phyloP scores from a whole-genome alignment of 2,888 invertebrate genomes.

The Lymantria dispar region DNA sequence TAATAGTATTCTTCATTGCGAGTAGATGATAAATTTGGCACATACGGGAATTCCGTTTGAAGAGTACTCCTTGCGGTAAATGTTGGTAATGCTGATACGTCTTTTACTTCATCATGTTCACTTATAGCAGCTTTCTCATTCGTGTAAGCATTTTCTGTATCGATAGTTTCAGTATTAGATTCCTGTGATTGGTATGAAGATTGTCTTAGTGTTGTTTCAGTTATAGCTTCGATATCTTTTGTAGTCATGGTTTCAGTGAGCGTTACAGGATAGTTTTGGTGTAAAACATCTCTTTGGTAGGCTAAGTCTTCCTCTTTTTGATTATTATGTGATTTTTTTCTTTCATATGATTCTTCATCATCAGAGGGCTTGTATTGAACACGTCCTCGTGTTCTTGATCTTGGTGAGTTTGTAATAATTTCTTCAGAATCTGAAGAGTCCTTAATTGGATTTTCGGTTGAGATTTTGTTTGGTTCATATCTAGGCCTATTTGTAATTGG shows the following conservation, averaged over 20 bases:
- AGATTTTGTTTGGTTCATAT: slow-evolving; percentile 68
- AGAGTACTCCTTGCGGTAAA: slow-evolving; percentile 43
- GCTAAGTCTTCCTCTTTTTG: slow-evolving; percentile 77
- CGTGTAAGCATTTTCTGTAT: slow-evolving; percentile 71
- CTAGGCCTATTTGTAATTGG: slow-evolving; percentile 60
- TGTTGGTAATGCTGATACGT: slow-evolving; percentile 38
- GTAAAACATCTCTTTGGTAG: slow-evolving; percentile 84
- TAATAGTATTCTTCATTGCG: slow-evolving; percentile 51
- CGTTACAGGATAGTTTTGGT: slow-evolving; percentile 85
- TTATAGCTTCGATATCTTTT: slow-evolving; percentile 71
- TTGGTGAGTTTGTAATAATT: slow-evolving; percentile 58
- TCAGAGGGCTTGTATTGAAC: slow-evolving; percentile 75
- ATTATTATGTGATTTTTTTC: slow-evolving; percentile 43
- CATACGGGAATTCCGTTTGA: slow-evolving; percentile 53
- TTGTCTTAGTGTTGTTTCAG: slow-evolving; percentile 57
- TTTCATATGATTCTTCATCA: slow-evolving; percentile 58
- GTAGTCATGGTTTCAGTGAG: slow-evolving; percentile 75
- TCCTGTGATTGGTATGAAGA: slow-evolving; percentile 46
- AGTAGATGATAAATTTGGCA: slow-evolving; percentile 45
- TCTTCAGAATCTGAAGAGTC: slow-evolving; percentile 53
- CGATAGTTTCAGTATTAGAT: slow-evolving; percentile 46
- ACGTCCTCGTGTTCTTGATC: slow-evolving; percentile 75
- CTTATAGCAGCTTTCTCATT: slow-evolving; percentile 62
- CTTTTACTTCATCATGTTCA: slow-evolving; percentile 47
- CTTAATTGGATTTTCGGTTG: slow-evolving; percentile 57